Evolutionary conservation across 2,888 invertebrate genomes (phyloP).

Genomic region (Pyralis farinalis): DNA sequence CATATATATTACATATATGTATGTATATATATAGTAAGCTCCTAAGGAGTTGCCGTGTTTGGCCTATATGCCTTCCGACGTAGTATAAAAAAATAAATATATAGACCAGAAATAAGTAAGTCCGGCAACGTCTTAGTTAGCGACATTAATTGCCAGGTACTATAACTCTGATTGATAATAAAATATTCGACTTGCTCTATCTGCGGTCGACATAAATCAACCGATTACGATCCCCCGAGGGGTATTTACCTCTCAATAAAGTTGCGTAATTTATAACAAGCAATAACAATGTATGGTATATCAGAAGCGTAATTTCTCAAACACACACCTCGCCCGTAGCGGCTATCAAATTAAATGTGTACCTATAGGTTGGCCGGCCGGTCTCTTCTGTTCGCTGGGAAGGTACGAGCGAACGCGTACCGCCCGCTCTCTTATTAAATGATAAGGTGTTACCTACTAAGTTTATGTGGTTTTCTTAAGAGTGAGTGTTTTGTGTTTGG

Average conservation of each 20-base stretch:
- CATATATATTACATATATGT: too few relatives aligned
- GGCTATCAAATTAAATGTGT: conserved; percentile 48
- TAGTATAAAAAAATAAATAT: too few relatives aligned
- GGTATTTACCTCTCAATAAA: conserved; percentile 56
- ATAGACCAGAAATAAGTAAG: too few relatives aligned
- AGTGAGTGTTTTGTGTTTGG: too few relatives aligned
- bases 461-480: background rate
- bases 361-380: conserved; percentile 12
- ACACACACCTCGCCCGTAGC: conserved; percentile 61
- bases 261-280: conserved; percentile 63
- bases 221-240: conserved; percentile 32
- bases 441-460: conserved; percentile 25
- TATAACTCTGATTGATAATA: conserved; percentile 13
- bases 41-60: too few relatives aligned
- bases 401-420: too few relatives aligned
- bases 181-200: conserved; percentile 11
- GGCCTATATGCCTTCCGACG: too few relatives aligned
- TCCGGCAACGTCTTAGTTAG: too few relatives aligned
- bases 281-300: conserved; percentile 66
- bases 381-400: conserved; percentile 5
- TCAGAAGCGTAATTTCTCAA: conserved; percentile 69
- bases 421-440: conserved; percentile 15
- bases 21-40: too few relatives aligned
- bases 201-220: conserved; percentile 26
- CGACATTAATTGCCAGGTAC: conserved; percentile 7